Base-by-base conservation (phyloP, 2,113 vertebrate genomes). In the Myotis yumanensis region DNA sequence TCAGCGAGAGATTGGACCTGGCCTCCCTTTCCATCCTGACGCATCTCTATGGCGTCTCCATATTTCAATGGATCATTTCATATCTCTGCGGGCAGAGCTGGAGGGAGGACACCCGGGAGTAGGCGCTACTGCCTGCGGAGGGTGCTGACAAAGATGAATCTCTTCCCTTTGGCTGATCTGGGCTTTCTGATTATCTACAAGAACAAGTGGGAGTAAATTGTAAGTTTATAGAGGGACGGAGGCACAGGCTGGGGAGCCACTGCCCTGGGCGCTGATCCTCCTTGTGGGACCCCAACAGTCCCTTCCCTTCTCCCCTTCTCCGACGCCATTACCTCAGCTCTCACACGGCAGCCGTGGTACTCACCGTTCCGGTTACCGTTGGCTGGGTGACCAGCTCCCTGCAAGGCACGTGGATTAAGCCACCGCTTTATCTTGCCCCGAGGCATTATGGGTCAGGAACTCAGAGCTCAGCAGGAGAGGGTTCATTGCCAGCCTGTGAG, bases 381-480 rank as follows among this genome's bases (percentile, higher is more conserved):
- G 37, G 23, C 81, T 40, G 43, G 14, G 14, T 20, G 46, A 52
- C 4, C 32, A 68, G 17, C 9, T 4, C 18, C 11, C 59, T 9
- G 32, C 35, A 68, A 54, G 64, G 28, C 46, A 20, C 2, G 8
- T 15, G 57, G 10, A 20, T 43, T 68, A 25, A 20, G 48, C 23
- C 37, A 25, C 16, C 7, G 0, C 62, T 35, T 37, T 23, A 5
- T 51, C n/a, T 71, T 30, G 32, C 40, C 35, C 35, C 30, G 22
- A 3, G 0, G 2, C 5, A 3, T 16, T 59, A 30, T 25, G 40
- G 20, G 14, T 32, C 59, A 43, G 59, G 25, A 66, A 11, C 11
- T 28, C 3, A 51, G 64, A 84, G 73, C 73, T 93, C 30, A 10
- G 16, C 28, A 1, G 20, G 51, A 17, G 3, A n/a, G 8, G 3